A percentile compares a stretch with the other conserved stretches of the same genome.
Conservation (phyloP, 1,140 invertebrate species). For the Rhyacophila brunnea region DNA sequence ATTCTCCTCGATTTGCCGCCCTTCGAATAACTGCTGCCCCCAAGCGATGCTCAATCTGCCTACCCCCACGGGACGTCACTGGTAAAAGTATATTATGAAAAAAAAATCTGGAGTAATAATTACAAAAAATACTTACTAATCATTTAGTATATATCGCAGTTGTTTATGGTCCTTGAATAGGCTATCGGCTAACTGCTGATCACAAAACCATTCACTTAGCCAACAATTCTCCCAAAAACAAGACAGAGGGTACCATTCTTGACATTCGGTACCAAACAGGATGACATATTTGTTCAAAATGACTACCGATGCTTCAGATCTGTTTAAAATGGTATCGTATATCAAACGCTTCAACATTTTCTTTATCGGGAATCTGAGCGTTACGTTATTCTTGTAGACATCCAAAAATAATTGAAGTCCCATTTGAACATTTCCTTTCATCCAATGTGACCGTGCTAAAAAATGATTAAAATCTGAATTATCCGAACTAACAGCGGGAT, state of each 20-base stretch:
- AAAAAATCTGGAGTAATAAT: no score
- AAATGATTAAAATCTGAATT: constrained; percentile 24
- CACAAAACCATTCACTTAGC: constrained; percentile 30
- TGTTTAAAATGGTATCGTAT: constrained; percentile 9
- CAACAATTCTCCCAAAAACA: constrained; percentile 25
- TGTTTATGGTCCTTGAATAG: constrained; percentile 19
- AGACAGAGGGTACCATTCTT: constrained; percentile 13
- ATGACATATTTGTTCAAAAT: constrained; percentile 14
- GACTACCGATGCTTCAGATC: constrained; percentile 26
- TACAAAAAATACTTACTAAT: no score
- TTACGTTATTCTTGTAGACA: constrained; percentile 10
- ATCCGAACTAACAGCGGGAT: background rate
- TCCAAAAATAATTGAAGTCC: constrained; percentile 7
- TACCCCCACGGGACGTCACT: no score
- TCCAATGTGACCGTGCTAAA: constrained; percentile 22
- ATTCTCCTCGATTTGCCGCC: no score
- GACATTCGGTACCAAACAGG: background rate
- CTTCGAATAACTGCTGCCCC: no score
- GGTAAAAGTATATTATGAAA: no score
- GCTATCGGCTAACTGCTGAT: constrained; percentile 23
- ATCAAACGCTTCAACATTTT: constrained; percentile 20
- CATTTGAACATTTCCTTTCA: constrained; percentile 22
- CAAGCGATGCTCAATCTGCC: no score
- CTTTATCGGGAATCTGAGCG: background rate
- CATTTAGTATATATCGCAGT: constrained; percentile 1